Conservation (phyloP, 2,888 invertebrate genomes). For the Pomacea canaliculata region DNA sequence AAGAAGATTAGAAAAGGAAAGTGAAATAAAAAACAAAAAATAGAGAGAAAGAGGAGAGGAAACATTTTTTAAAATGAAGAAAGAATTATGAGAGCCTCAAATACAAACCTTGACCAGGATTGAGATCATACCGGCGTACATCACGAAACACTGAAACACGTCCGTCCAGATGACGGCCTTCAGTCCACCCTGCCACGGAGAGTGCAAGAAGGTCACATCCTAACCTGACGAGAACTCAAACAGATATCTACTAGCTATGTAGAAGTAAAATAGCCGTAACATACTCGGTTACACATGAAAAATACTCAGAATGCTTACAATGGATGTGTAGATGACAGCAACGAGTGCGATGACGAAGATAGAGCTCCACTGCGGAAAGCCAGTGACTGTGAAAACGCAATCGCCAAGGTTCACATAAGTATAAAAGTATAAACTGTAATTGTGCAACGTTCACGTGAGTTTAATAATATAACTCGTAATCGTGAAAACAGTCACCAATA, state of each 20-base stretch:
- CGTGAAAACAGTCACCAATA: too few species aligned
- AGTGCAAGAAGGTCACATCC: too few species aligned
- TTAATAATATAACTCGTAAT: neutral
- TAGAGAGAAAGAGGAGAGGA: too few species aligned
- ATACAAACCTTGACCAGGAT: constrained; percentile 37
- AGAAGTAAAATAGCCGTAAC: too few species aligned
- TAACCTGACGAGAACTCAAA: too few species aligned
- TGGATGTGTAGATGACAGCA: constrained; percentile 34
- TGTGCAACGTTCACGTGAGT: neutral
- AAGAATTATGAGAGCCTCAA: too few species aligned
- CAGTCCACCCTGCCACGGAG: constrained; percentile 32
- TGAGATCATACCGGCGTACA: constrained; percentile 36
- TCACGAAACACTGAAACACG: constrained; percentile 38
- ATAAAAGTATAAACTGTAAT: neutral
- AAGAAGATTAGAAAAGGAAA: too few species aligned
- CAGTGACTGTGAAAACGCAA: constrained; percentile 33
- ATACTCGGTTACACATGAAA: too few species aligned
- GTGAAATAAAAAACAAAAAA: too few species aligned
- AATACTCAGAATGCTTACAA: constrained; percentile 24
- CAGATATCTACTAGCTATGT: too few species aligned
- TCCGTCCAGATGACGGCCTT: constrained; percentile 43
- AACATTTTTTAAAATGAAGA: too few species aligned
- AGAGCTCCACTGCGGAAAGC: constrained; percentile 35
- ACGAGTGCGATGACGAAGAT: constrained; percentile 33
- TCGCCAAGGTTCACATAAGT: neutral